Evolutionary conservation across 2,113 vertebrate species (phyloP), one percentile per base, ranked within the genome.

Genomic region (Dasyprocta punctata): DNA sequence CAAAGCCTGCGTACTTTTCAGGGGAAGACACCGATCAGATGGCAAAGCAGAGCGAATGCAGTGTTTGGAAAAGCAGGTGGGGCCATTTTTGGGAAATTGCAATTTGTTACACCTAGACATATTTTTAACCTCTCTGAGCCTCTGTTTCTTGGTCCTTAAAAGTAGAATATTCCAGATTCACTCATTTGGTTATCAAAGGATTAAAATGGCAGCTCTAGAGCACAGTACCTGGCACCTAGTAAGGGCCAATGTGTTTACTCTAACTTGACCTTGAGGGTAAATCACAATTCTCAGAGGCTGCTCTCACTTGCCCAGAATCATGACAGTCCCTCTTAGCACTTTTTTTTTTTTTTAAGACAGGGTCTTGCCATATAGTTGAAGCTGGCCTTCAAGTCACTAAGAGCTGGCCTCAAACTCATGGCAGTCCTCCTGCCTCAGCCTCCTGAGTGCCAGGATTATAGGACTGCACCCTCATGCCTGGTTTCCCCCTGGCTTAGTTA

Each of bases 81-180:
- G 14, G 28, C 75, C 28, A 20, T 30, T 65, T 84, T 52, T 26
- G 84, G 41, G 69, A 75, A 94, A 93, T 93, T 38, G 36, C 38
- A 67, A 56, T 61, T 61, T 88, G 67, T 58, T 60, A 77, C 47
- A 28, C 69, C 92, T 38, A 5, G n/a, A 36, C 26, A 41, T 81
- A 52, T 71, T 89, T 88, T 82, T 95, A 85, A 78, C 47, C 22
- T 81, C 85, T 77, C 33, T 90, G 52, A 78, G 69, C 54, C 47
- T 85, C 47, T 26, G 41, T 56, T 89, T 88, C 60, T 26, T 89
- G 56, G 82, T 95, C 20, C 49, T 86, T 82, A 82, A 92, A 92
- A 47, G 5, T 41, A 38, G 19, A 67, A 65, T 12, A 24, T 73
- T n/a, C 30, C 49, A 28, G 82, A 92, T 19, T 33, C 41, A 67